phyloP scores from a whole-genome alignment of 2,797 vertebrate species.

The Babyrousa celebensis region DNA sequence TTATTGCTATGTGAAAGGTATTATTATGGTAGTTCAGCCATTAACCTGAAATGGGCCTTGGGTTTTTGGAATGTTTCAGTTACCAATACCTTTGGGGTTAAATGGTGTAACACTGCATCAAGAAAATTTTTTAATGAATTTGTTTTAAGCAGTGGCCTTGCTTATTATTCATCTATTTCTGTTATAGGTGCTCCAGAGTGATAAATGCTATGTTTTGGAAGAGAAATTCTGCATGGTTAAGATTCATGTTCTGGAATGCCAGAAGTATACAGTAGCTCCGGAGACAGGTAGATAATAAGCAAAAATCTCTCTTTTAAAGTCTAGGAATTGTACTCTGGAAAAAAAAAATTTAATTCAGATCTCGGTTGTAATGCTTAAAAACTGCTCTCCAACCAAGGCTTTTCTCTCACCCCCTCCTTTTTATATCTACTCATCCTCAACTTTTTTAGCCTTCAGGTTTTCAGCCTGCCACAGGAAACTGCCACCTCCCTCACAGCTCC shows the following conservation, averaged over 20 bases:
- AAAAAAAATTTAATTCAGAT: background rate
- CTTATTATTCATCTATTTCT: background rate
- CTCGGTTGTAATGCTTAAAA: background rate
- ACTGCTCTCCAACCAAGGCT: background rate
- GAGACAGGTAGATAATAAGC: background rate
- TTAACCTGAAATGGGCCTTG: background rate
- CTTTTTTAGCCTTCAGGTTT: background rate
- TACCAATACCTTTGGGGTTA: background rate
- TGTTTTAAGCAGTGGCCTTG: background rate
- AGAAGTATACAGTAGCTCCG: background rate
- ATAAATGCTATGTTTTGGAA: background rate
- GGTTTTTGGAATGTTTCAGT: background rate
- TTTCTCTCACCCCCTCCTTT: background rate
- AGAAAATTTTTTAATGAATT: background rate
- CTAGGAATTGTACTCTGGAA: background rate
- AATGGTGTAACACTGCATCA: slow-evolving; percentile 23
- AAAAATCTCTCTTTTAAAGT: background rate
- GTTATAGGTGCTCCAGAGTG: background rate
- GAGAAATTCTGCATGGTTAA: background rate
- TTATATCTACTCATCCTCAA: background rate
- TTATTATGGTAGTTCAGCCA: background rate
- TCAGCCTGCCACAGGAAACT: background rate
- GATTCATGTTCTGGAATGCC: background rate
- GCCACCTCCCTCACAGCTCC: background rate
- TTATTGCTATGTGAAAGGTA: background rate